A percentile compares a stretch with the other conserved stretches of the same genome.
phyloP scores from a whole-genome alignment of 2,113 vertebrate genomes.

The Machaerirhynchus nigripectus region DNA sequence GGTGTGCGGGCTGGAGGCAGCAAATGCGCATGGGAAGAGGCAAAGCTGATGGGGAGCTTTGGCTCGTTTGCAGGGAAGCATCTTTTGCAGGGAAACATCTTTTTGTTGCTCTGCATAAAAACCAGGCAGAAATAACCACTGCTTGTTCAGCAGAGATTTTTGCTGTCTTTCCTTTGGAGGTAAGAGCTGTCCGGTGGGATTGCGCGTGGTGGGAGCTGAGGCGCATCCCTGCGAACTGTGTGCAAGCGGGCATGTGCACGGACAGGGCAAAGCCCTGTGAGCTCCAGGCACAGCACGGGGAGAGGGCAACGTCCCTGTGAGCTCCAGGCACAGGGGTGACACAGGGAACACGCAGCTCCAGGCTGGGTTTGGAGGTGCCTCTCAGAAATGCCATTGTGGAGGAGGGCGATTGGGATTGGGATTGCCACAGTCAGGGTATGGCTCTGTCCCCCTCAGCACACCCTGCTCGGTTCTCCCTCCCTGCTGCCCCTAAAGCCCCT shows the following conservation, averaged over 20 bases:
- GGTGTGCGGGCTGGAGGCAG: background rate
- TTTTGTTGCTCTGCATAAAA: background rate
- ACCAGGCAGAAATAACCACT: background rate
- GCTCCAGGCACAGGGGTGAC: background rate
- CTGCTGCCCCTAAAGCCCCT: background rate
- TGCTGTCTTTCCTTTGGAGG: background rate
- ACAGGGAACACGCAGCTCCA: background rate
- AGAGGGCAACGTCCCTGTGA: background rate
- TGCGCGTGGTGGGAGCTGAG: background rate
- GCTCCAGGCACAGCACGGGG: background rate
- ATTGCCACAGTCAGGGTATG: background rate
- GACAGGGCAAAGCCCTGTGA: background rate
- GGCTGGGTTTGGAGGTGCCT: background rate
- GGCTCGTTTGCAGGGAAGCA: background rate
- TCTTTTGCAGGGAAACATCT: too few species aligned
- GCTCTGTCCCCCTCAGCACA: background rate
- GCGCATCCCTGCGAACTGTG: background rate
- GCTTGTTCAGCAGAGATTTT: background rate
- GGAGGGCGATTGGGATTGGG: background rate
- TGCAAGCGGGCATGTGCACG: rapidly evolving
- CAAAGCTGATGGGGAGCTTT: slow-evolving; percentile 4
- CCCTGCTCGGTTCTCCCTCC: background rate
- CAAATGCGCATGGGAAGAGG: background rate
- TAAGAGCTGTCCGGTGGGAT: background rate
- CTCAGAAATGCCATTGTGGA: background rate